Conservation (phyloP, 2,888 invertebrate genomes). For the Cheilosia impressa region DNA sequence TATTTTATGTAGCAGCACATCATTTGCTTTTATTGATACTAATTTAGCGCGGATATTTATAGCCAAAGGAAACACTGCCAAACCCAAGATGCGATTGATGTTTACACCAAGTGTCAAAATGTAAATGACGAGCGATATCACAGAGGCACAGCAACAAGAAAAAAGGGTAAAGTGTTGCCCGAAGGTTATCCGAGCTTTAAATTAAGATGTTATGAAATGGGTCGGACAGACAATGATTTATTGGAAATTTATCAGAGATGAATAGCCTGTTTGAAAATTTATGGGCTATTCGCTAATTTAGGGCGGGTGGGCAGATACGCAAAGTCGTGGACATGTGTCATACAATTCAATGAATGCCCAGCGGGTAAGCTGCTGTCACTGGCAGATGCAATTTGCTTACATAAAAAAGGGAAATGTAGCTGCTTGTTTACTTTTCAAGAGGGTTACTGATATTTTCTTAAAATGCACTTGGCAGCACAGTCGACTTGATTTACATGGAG, state of each 20-base stretch:
- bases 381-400: neutral
- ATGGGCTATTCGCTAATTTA: slow-evolving; percentile 10
- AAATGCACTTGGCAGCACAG: neutral
- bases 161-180: slow-evolving; percentile 27
- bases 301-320: slow-evolving; percentile 5
- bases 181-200: slow-evolving; percentile 53
- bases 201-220: slow-evolving; percentile 67
- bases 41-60: slow-evolving; percentile 58
- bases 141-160: neutral
- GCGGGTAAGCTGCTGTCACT: neutral
- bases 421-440: neutral
- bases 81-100: slow-evolving; percentile 38
- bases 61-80: slow-evolving; percentile 36
- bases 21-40: slow-evolving; percentile 74
- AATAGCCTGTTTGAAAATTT: slow-evolving; percentile 37
- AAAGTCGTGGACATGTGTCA: slow-evolving; percentile 17
- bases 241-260: slow-evolving; percentile 63
- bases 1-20: slow-evolving; percentile 65
- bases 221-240: slow-evolving; percentile 68
- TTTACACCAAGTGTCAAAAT: slow-evolving; percentile 60
- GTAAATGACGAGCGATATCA: slow-evolving; percentile 6
- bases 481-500: no score
- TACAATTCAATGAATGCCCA: slow-evolving; percentile 2
- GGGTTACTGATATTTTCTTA: neutral
- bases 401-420: neutral